A percentile compares a stretch with the other conserved stretches of the same genome.
phyloP scores from a whole-genome alignment of 2,888 invertebrate species.

The Cremastinae sp. region DNA sequence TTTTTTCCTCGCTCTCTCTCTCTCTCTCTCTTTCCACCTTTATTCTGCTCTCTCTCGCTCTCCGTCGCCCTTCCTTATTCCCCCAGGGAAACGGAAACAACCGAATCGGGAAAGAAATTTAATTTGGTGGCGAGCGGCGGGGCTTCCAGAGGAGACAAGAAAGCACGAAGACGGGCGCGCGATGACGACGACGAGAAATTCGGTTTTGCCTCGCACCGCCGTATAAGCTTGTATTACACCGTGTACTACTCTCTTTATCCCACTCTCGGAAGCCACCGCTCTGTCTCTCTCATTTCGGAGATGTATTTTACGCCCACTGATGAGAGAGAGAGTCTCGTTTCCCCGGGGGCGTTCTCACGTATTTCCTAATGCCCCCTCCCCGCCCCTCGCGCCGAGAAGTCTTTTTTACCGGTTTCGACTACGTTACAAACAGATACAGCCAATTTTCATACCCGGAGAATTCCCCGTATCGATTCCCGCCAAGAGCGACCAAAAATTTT shows the following conservation, averaged over 20 bases:
- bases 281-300: slow-evolving; percentile 1
- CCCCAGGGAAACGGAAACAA: slow-evolving; percentile 69
- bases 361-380: slow-evolving; percentile 17
- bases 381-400: neutral
- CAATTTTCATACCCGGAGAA: slow-evolving; percentile 22
- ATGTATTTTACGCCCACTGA: slow-evolving; percentile 35
- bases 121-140: slow-evolving; percentile 66
- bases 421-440: slow-evolving; percentile 13
- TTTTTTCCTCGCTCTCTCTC: neutral
- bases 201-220: slow-evolving; percentile 28
- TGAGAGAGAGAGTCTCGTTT: slow-evolving; percentile 31
- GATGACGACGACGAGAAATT: slow-evolving; percentile 40
- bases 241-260: neutral
- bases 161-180: slow-evolving; percentile 21
- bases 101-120: slow-evolving; percentile 73
- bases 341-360: slow-evolving; percentile 25
- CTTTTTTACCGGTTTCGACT: slow-evolving; percentile 19
- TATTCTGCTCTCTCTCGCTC: neutral
- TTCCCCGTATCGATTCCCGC: slow-evolving; percentile 7
- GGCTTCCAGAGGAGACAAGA: slow-evolving; percentile 38
- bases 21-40: neutral
- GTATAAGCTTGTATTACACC: neutral
- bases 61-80: slow-evolving; percentile 19
- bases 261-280: neutral
- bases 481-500: slow-evolving; percentile 3